Conservation (phyloP, 2,797 vertebrate genomes). For the Gymnothorax reevesii region DNA sequence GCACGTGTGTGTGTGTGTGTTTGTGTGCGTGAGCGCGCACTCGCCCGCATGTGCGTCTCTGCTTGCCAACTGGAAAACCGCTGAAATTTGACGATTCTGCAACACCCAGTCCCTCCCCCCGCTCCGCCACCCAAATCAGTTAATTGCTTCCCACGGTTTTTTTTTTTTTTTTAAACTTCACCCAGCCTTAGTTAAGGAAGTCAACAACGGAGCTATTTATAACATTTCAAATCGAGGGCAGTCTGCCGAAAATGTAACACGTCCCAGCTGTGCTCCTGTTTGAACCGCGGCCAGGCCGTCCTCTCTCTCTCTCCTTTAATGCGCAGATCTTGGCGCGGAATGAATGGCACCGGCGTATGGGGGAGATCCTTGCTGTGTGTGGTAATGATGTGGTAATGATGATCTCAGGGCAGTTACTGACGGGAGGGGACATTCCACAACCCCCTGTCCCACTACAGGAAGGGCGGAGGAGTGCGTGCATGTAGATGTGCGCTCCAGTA, state of each 20-base stretch:
- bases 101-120: not conserved
- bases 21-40: constrained; percentile 27
- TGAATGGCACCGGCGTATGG: constrained; percentile 90
- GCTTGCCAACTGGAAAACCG: constrained; percentile 16
- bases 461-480: constrained; percentile 32
- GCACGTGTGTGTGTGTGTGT: constrained; percentile 9
- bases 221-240: constrained; percentile 94
- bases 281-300: constrained; percentile 87
- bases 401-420: constrained; percentile 72
- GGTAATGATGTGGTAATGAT: constrained; percentile 74
- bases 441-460: constrained; percentile 61
- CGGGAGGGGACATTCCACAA: constrained; percentile 62
- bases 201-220: constrained; percentile 91
- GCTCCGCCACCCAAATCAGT: constrained; percentile 58
- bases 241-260: constrained; percentile 96
- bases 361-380: constrained; percentile 65
- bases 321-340: constrained; percentile 95
- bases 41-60: not conserved
- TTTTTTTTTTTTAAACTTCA: constrained; percentile 76
- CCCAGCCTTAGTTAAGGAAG: constrained; percentile 89
- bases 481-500: not conserved
- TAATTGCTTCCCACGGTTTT: constrained; percentile 88
- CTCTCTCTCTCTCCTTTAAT: constrained; percentile 87
- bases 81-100: constrained; percentile 46
- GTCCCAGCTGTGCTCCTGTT: constrained; percentile 98